Base-by-base conservation (phyloP, 2,888 invertebrate genomes). In the Pseudolycoriella hygida region DNA sequence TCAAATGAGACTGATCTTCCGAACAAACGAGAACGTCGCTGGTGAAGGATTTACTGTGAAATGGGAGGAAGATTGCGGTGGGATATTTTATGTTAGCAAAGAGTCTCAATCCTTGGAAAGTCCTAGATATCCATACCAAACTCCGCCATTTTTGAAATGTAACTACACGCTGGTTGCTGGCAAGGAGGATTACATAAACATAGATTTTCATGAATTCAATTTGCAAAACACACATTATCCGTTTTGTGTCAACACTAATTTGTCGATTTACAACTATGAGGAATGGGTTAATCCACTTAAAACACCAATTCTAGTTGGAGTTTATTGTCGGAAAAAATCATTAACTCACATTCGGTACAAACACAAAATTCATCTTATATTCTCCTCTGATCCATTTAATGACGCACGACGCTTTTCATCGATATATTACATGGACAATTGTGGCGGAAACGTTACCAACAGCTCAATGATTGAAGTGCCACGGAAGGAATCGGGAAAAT, bases 51-150 rank as follows among this genome's bases (percentile, higher is more conserved):
- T 90, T 57, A 65, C 61, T 50, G 69, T 76, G 5, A 48, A 55
- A 12, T 83, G 84, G 75, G 56, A 57, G 17, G 60, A 72, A 50
- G 73, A 72, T 48, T 93, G 93, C 61, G 86, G 86, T 11, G 82
- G 81, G 3, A 59, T 67, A 3, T 75, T 77, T 52, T 58, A 65
- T 42, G 80, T 75, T 0, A 67, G 67, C 3, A 58, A 56, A 12
- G 58, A 58, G 20, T 59, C 67, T 48, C 69, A 72, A 54, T 60
- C 62, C 37, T 60, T 90, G n/a, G 67, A 67, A 19, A 83, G 83
- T 55, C 90, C 92, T 0, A 76, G 77, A 40, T 88, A 77, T 66
- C 86, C 88, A 1, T 50, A 56, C 2, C 51, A 55, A 19, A 92
- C 90, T 58, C 66, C 65, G 5, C 56, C 64, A 12, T 66, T 67